These are phyloP conservation scores for Catostylus mosaicus DNA, from an alignment of 30 jellyfish, hydroid and myxozoan species.

Conservation along the genomic window DNA sequence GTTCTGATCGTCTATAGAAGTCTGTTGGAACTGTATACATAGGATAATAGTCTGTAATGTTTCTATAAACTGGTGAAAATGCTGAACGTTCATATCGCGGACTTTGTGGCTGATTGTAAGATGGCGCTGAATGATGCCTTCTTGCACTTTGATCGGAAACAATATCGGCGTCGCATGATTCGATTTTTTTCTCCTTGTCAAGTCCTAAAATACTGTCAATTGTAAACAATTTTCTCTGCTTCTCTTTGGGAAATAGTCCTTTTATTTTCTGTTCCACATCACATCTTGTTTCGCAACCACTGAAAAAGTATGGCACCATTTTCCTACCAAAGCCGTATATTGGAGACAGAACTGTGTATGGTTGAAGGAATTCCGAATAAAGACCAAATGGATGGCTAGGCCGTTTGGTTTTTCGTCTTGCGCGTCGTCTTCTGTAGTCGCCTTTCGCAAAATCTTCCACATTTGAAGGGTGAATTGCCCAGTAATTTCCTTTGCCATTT, in stretches of 20 bases:
- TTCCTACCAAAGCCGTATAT: neutral
- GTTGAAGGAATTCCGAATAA: slow-evolving; percentile 47
- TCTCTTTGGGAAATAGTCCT: slow-evolving; percentile 4
- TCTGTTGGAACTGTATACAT: slow-evolving; percentile 15
- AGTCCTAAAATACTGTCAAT: slow-evolving; percentile 72
- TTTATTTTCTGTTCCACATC: neutral
- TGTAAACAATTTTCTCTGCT: slow-evolving; percentile 49
- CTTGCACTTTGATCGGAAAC: neutral
- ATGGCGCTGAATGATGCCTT: slow-evolving; percentile 42
- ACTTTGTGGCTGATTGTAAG: slow-evolving; percentile 14
- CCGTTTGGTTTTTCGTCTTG: slow-evolving; percentile 70
- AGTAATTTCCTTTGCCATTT: slow-evolving; percentile 91
- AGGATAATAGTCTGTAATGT: slow-evolving; percentile 3
- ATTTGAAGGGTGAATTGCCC: slow-evolving; percentile 93
- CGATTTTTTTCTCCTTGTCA: slow-evolving; percentile 23
- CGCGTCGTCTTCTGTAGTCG: slow-evolving; percentile 86
- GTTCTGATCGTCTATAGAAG: neutral
- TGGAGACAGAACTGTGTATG: slow-evolving; percentile 11
- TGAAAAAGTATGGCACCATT: neutral
- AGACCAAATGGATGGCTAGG: slow-evolving; percentile 41
- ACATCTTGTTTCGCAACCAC: neutral
- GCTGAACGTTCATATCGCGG: slow-evolving; percentile 44
- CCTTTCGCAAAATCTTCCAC: slow-evolving; percentile 88
- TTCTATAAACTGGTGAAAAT: slow-evolving; percentile 43
- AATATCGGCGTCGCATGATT: neutral